Evolutionary conservation across 2,113 vertebrate species (phyloP).

Genomic region (Pachyramphus minor): DNA sequence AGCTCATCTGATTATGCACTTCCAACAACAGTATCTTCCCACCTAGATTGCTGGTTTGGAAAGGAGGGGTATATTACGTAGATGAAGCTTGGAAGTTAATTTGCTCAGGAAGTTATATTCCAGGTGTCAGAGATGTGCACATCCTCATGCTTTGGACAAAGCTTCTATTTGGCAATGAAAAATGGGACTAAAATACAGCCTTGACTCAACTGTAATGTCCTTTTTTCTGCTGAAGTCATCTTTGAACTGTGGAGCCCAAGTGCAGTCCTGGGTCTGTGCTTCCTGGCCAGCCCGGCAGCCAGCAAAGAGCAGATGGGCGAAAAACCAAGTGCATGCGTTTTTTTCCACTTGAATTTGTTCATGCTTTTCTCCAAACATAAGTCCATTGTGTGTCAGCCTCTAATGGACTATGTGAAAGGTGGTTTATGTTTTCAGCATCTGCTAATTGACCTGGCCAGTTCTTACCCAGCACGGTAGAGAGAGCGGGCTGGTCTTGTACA

Average conservation of each 20-base stretch:
- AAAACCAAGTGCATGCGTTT: not conserved
- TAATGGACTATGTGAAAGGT: not conserved
- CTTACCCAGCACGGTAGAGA: not conserved
- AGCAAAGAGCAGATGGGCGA: conserved; percentile 12
- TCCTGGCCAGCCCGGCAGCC: not conserved
- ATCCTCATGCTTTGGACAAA: not conserved
- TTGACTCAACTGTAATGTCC: not conserved
- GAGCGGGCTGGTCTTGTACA: not conserved
- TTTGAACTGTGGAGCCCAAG: not conserved
- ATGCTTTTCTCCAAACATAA: conserved; percentile 9
- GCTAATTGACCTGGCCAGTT: not conserved
- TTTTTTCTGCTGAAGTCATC: not conserved
- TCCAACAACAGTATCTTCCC: not conserved
- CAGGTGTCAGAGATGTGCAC: not conserved
- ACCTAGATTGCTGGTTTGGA: not conserved
- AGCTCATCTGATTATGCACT: not conserved
- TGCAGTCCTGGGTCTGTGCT: not conserved
- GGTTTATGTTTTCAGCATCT: conserved; percentile 1
- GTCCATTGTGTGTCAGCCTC: not conserved
- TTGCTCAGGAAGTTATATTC: not conserved
- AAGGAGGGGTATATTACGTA: not conserved
- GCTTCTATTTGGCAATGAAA: not conserved
- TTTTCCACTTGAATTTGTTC: conserved; percentile 31
- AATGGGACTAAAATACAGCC: not conserved
- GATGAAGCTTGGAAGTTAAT: not conserved